phyloP scores from a whole-genome alignment of 2,113 vertebrate genomes.

The Bungarus multicinctus region DNA sequence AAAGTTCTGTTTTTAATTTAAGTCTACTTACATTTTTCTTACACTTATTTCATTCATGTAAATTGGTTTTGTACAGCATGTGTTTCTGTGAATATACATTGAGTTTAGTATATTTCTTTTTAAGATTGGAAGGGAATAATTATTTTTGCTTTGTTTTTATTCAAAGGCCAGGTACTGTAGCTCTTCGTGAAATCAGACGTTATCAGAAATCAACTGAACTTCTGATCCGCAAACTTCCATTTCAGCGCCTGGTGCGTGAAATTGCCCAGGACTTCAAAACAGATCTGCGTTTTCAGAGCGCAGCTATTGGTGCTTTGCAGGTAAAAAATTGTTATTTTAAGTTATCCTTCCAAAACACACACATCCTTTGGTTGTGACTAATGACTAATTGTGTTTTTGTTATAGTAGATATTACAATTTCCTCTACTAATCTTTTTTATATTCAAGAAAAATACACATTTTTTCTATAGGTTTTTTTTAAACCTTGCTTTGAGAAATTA shows the following conservation, averaged over 20 bases:
- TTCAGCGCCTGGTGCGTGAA: conserved; percentile 84
- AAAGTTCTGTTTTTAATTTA: background rate
- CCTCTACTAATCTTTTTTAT: background rate
- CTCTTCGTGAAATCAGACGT: conserved; percentile 82
- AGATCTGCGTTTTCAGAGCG: conserved; percentile 85
- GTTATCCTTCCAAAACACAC: background rate
- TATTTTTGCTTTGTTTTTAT: background rate
- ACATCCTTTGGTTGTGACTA: too few relatives aligned
- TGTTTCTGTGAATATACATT: fast-evolving
- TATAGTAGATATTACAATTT: background rate
- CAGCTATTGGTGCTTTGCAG: conserved; percentile 87
- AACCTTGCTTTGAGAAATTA: background rate
- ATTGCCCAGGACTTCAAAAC: conserved; percentile 90
- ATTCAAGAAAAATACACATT: background rate
- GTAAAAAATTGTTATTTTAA: conserved; percentile 44
- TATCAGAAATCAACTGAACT: conserved; percentile 86
- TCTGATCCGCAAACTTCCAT: conserved; percentile 84
- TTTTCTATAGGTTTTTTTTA: background rate
- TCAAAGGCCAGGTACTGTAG: conserved; percentile 80
- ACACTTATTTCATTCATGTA: fast-evolving
- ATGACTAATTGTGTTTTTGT: background rate
- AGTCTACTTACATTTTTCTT: background rate
- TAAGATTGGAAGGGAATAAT: background rate
- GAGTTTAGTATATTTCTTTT: background rate
- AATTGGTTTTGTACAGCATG: fast-evolving